Percentiles rank a stretch among this genome's conserved stretches.
phyloP scores from a whole-genome alignment of 1,140 invertebrate genomes.

The Scylla paramamosain region DNA sequence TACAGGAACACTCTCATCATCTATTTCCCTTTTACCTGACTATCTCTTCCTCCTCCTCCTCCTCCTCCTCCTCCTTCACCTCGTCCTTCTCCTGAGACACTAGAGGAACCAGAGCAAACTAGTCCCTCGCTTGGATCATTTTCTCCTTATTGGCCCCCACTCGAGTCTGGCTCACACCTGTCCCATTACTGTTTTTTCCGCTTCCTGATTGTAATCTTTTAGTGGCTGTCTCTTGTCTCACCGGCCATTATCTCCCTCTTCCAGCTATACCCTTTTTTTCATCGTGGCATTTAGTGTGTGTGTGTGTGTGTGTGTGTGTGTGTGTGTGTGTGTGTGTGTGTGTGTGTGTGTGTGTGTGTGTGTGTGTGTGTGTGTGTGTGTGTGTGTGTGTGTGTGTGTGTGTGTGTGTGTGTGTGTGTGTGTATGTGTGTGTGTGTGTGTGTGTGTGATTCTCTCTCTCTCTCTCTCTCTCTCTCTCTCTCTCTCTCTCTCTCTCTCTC shows the following conservation, averaged over 20 bases:
- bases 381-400: too few relatives aligned
- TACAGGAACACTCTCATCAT: not conserved
- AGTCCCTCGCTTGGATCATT: not conserved
- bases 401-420: too few relatives aligned
- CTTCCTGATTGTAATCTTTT: not conserved
- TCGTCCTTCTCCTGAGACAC: not conserved
- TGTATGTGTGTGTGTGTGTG: too few relatives aligned
- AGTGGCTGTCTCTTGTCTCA: constrained; percentile 21
- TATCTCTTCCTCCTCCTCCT: not conserved
- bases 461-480: too few relatives aligned
- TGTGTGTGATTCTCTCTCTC: too few relatives aligned
- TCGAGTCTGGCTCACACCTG: not conserved
- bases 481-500: too few relatives aligned
- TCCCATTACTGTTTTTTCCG: not conserved
- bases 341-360: too few relatives aligned
- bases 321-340: too few relatives aligned
- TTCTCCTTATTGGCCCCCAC: not conserved
- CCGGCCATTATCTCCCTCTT: not conserved
- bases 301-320: too few relatives aligned
- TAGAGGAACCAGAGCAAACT: not conserved
- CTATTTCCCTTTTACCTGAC: not conserved
- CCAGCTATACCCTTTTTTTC: not conserved
- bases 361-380: too few relatives aligned
- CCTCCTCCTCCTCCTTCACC: not conserved
- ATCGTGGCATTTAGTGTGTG: too few relatives aligned